Conservation (phyloP, 2,888 invertebrate genomes). For the Trichopria drosophilae region DNA sequence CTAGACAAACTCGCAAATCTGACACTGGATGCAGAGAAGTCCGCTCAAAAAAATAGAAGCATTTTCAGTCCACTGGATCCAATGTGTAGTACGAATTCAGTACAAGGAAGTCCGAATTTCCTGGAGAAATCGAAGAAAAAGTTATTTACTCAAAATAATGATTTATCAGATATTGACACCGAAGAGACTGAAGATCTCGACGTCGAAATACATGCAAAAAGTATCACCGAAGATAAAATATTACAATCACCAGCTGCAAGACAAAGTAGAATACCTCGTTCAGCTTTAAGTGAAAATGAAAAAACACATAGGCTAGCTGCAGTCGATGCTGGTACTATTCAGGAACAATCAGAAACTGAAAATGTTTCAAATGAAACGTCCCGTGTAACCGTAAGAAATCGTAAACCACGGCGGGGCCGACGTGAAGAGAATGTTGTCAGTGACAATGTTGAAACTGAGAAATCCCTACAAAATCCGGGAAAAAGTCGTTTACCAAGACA, state of each 20-base stretch:
- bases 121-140: conserved; percentile 11
- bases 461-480: too few relatives aligned
- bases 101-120: too few relatives aligned
- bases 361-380: too few relatives aligned
- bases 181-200: background rate
- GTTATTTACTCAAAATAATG: conserved; percentile 24
- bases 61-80: conserved; percentile 11
- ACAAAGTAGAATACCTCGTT: too few relatives aligned
- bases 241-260: too few relatives aligned
- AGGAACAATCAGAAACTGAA: too few relatives aligned
- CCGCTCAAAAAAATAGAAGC: conserved; percentile 12
- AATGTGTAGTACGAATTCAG: background rate
- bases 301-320: background rate
- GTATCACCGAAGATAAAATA: too few relatives aligned
- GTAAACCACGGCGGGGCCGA: too few relatives aligned
- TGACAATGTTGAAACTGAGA: too few relatives aligned
- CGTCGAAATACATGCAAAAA: background rate
- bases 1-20: conserved; percentile 12
- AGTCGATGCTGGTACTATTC: background rate
- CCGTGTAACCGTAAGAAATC: too few relatives aligned
- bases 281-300: background rate
- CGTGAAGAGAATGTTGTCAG: too few relatives aligned
- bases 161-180: conserved; percentile 8
- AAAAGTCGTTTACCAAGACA: too few relatives aligned
- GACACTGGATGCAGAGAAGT: conserved; percentile 14